A percentile compares a stretch with the other conserved stretches of the same genome.
phyloP scores from a whole-genome alignment of 2,797 vertebrate genomes.

The Danio choprae region DNA sequence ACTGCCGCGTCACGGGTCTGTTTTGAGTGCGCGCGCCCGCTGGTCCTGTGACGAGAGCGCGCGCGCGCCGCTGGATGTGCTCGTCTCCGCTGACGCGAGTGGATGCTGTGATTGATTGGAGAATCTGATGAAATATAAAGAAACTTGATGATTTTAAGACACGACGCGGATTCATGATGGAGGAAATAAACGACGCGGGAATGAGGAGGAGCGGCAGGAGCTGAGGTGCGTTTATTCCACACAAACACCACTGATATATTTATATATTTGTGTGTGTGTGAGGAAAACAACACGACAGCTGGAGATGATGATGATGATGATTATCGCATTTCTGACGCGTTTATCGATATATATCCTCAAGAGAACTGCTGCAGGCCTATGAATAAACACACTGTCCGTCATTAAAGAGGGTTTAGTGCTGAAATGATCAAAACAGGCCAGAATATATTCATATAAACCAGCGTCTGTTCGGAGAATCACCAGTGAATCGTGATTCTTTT shows the following conservation, averaged over 20 bases:
- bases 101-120: background rate
- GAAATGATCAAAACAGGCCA: background rate
- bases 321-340: too few species aligned
- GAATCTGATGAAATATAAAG: background rate
- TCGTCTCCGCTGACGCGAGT: background rate
- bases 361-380: background rate
- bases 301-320: background rate
- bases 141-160: background rate
- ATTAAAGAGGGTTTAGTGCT: too few species aligned
- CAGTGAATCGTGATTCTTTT: background rate
- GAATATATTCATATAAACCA: background rate
- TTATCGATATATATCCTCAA: background rate
- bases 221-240: conserved; percentile 25
- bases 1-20: background rate
- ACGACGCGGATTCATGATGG: conserved; percentile 11
- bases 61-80: background rate
- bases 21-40: too few species aligned
- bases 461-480: background rate
- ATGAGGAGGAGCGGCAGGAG: background rate
- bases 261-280: background rate
- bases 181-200: background rate
- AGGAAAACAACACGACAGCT: background rate
- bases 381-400: background rate
- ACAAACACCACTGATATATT: background rate
- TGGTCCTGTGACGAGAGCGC: background rate